Evolutionary conservation across 1,140 invertebrate species (phyloP).

Genomic region (Ladona fulva): DNA sequence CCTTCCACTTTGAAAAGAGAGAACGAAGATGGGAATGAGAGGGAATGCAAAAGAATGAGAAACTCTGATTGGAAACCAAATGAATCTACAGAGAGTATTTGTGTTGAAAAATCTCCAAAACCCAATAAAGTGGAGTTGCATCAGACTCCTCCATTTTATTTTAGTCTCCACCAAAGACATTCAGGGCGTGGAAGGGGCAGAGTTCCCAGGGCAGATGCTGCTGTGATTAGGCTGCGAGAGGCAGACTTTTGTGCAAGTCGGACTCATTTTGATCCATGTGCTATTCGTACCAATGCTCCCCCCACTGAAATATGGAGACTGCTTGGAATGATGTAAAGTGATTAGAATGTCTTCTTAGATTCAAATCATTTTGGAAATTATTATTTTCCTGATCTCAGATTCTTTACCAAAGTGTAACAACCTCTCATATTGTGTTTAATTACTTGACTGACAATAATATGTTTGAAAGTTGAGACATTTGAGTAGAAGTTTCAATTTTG

Average conservation of each 20-base stretch:
- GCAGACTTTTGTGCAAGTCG: conserved; percentile 32
- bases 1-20: not conserved
- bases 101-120: too few species aligned
- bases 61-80: not conserved
- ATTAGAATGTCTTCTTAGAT: too few species aligned
- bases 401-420: too few species aligned
- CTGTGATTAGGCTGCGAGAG: conserved; percentile 28
- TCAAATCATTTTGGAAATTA: too few species aligned
- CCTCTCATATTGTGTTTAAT: too few species aligned
- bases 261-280: conserved; percentile 35
- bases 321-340: not conserved
- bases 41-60: not conserved
- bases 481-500: too few species aligned
- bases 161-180: conserved; percentile 28
- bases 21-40: not conserved
- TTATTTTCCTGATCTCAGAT: too few species aligned
- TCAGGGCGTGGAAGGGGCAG: conserved; percentile 30
- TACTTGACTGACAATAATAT: too few species aligned
- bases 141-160: conserved; percentile 31
- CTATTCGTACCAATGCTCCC: conserved; percentile 33
- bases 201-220: conserved; percentile 30
- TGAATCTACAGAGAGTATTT: not conserved
- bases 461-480: too few species aligned
- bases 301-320: conserved; percentile 19
- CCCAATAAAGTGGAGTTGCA: not conserved